phyloP scores from a whole-genome alignment of 2,888 invertebrate species.

The Nephrotoma appendiculata region DNA sequence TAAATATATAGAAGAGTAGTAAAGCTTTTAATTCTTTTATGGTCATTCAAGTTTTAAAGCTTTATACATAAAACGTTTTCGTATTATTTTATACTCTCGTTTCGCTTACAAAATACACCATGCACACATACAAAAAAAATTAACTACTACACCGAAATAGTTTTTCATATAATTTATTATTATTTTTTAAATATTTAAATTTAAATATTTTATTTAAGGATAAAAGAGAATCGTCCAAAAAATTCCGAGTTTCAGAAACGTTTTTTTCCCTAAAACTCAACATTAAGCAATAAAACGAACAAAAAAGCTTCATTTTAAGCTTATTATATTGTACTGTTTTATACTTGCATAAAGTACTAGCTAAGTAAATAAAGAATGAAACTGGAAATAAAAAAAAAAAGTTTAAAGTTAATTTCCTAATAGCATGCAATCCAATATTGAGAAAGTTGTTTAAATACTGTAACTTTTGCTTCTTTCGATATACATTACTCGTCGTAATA shows the following conservation, averaged over 20 bases:
- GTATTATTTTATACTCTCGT: neutral
- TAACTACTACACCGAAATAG: neutral
- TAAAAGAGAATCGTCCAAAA: neutral
- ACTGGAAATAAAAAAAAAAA: neutral
- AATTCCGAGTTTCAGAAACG: neutral
- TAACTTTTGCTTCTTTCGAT: neutral
- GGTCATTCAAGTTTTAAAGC: neutral
- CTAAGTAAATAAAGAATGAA: neutral
- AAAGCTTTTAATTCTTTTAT: neutral
- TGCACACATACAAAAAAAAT: neutral
- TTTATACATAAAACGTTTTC: neutral
- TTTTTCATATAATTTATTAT: neutral
- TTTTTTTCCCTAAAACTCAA: neutral
- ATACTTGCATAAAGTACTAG: neutral
- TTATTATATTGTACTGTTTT: neutral
- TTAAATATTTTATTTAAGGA: neutral
- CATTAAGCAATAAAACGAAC: neutral
- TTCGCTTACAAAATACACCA: neutral
- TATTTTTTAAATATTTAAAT: neutral
- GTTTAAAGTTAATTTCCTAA: neutral
- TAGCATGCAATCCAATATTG: neutral
- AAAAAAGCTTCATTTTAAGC: neutral
- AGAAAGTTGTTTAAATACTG: neutral
- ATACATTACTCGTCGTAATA: no score
- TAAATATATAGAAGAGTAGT: neutral